phyloP scores from a whole-genome alignment of 2,113 vertebrate species.

The Colaptes auratus region DNA sequence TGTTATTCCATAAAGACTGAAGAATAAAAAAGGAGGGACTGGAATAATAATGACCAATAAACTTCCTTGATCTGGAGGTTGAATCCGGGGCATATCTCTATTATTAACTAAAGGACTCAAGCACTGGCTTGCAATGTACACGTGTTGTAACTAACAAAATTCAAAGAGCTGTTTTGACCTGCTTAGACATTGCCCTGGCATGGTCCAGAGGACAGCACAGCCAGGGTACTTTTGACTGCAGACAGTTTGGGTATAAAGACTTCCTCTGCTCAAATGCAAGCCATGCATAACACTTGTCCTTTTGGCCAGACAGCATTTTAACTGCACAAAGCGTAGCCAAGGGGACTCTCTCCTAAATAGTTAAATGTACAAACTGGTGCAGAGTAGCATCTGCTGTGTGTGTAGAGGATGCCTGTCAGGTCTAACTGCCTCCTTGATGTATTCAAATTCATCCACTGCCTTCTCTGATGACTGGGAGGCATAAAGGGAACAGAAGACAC shows the following conservation, averaged over 20 bases:
- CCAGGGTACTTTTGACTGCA: not conserved
- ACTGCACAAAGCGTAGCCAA: not conserved
- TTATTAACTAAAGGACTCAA: not conserved
- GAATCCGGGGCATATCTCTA: not conserved
- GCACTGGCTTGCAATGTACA: not conserved
- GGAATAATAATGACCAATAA: slow-evolving; percentile 13
- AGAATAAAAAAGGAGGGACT: not conserved
- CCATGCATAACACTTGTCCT: not conserved
- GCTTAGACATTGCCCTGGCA: not conserved
- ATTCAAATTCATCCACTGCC: not conserved
- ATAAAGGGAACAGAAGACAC: not conserved
- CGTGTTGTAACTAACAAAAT: not conserved
- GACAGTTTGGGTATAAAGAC: not conserved
- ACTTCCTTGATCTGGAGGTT: not conserved
- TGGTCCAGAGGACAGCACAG: not conserved
- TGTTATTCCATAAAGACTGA: not conserved
- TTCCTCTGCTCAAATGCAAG: not conserved
- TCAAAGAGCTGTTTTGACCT: not conserved
- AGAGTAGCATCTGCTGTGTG: not conserved
- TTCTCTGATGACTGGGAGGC: not conserved
- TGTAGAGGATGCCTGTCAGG: not conserved
- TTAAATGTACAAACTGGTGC: not conserved
- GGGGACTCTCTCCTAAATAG: not conserved
- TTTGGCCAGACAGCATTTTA: not conserved
- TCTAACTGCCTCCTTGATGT: not conserved